Conservation (phyloP, 2,888 invertebrate species). For the Tortrix viridana region DNA sequence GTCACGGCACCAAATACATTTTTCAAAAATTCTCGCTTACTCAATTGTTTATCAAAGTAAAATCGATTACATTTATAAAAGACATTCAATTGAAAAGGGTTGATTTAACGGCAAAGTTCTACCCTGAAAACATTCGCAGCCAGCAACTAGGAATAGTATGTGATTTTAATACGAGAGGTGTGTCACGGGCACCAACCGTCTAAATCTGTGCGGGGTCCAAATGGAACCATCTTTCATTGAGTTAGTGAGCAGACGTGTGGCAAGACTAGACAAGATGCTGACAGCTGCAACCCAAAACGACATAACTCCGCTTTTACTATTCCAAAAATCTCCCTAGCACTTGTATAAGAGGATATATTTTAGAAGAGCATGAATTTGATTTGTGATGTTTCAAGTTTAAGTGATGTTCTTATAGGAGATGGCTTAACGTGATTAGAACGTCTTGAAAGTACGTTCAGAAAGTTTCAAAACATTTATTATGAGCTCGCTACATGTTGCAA, state of each 20-base stretch:
- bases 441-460: neutral
- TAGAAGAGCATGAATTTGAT: neutral
- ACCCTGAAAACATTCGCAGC: neutral
- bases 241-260: slow-evolving; percentile 35
- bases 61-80: neutral
- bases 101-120: slow-evolving; percentile 7
- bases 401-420: neutral
- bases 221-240: slow-evolving; percentile 33
- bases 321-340: neutral
- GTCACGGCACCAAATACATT: neutral
- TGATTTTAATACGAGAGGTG: no score
- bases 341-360: neutral
- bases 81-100: neutral
- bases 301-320: neutral
- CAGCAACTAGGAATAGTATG: no score
- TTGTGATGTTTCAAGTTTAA: neutral
- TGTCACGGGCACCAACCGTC: no score
- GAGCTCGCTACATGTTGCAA: neutral
- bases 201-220: slow-evolving; percentile 2
- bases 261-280: neutral
- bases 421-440: slow-evolving; percentile 1
- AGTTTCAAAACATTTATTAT: neutral
- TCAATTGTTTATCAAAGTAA: no score
- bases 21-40: no score
- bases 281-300: neutral